Base-by-base conservation (phyloP, 2,113 vertebrate species). In the Argyrosomus japonicus region DNA sequence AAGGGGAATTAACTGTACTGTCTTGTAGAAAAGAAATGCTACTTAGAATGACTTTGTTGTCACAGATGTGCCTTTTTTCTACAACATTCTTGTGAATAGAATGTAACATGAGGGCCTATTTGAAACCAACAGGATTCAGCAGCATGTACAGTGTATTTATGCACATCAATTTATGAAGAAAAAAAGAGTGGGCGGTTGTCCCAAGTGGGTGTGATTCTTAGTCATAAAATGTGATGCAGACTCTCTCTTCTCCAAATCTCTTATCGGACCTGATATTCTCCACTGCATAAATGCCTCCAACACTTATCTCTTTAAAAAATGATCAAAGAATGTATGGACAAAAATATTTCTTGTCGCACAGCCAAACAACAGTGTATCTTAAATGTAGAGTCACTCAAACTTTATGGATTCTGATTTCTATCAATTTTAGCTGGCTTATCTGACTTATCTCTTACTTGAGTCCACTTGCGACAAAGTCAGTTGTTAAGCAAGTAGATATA, bases 1-100 rank as follows among this genome's bases (percentile, higher is more conserved):
- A 85, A 85, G 71, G 75, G 79, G 82, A 89, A 89, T 89, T 86
- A 84, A 87, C 87, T 76, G 54, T 47, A 76, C 63, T 78, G 73
- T 77, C 43, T 77, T 40, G 29, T 63, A 73, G 68, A 84, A 80
- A 86, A 68, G 67, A 79, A 83, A 80, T 17, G 47, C 51, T 75
- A 54, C 78, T 83, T 76, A 68, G 45, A 61, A 67, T 68, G 6
- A 81, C 50, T 85, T 71, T 83, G 50, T 68, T 75, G 69, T 80
- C 45, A 70, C 14, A 60, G 43, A 85, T 76, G 53, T 65, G 54
- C 15, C n/a, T 43, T 82, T 77, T 71, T 32, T 0, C 0, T 1
- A 3, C 19, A 25, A 43, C 23, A 63, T 21, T 74, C n/a, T 11
- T 21, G 53, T 76, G 76, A 77, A 75, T 48, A 83, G 32, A 77